Evolutionary conservation across 2,888 invertebrate genomes (phyloP).

Genomic region (Quadriops clusia): DNA sequence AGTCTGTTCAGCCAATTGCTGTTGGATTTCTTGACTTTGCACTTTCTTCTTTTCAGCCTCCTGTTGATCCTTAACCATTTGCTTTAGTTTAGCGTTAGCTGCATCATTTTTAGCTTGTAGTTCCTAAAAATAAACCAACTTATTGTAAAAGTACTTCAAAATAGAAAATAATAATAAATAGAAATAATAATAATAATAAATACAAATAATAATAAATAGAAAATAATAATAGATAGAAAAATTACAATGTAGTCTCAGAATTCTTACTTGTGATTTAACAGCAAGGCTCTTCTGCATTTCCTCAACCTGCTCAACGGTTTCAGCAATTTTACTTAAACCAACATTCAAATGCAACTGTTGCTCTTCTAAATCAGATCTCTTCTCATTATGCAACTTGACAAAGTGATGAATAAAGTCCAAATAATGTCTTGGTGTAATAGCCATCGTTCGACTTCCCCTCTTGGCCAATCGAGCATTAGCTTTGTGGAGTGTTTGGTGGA

Average conservation of each 20-base stretch:
- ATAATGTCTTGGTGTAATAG: constrained; percentile 95
- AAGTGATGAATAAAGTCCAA: constrained; percentile 99
- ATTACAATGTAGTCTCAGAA: neutral
- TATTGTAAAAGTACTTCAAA: neutral
- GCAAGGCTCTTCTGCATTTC: constrained; percentile 98
- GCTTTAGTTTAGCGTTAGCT: constrained; percentile 96
- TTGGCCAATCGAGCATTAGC: constrained; percentile 86
- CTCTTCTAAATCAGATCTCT: constrained; percentile 94
- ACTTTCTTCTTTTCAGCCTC: constrained; percentile 99
- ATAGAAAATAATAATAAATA: neutral
- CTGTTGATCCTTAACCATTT: constrained; percentile 99
- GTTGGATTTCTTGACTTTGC: constrained; percentile 92
- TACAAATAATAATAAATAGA: neutral
- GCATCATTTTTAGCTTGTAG: constrained; percentile 96
- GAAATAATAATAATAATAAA: neutral
- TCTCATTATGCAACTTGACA: constrained; percentile 94
- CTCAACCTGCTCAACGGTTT: constrained; percentile 98
- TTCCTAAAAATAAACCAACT: constrained; percentile 40
- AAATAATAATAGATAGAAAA: constrained; percentile 3
- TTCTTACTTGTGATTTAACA: constrained; percentile 73
- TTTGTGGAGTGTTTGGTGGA: constrained; percentile 92
- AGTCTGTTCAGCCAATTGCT: constrained; percentile 71
- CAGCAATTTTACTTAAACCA: constrained; percentile 95
- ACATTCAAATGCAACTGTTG: constrained; percentile 98
- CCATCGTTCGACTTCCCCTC: constrained; percentile 90